These are phyloP conservation scores for Steatornis caripensis DNA, from an alignment of 2,113 vertebrate species.

Conservation along the genomic window DNA sequence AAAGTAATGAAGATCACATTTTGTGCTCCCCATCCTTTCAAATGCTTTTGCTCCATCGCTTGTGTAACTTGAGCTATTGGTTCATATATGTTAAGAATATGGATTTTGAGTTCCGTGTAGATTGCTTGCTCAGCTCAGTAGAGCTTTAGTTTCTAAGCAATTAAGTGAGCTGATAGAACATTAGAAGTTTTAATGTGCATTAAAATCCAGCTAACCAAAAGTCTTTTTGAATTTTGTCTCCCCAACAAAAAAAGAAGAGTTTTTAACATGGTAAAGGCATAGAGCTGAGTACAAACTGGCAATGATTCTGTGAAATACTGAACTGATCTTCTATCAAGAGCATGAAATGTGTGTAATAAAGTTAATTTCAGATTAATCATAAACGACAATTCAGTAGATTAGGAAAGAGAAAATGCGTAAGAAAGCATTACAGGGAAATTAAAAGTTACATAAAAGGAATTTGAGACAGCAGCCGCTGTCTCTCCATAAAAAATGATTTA, in stretches of 20 bases:
- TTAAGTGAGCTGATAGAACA: not conserved
- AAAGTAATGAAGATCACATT: not conserved
- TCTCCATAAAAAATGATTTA: not conserved
- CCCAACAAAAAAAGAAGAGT: not conserved
- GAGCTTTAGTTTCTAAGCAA: not conserved
- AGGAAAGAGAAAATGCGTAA: not conserved
- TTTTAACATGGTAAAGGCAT: not conserved
- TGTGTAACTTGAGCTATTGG: not conserved
- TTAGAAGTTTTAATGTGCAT: not conserved
- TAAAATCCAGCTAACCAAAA: not conserved
- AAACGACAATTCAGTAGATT: not conserved
- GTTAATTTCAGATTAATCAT: conserved; percentile 24
- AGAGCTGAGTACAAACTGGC: not conserved
- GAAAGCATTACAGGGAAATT: not conserved
- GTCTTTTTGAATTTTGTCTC: not conserved
- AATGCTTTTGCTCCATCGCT: accelerated
- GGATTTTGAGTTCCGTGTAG: not conserved
- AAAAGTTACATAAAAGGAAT: not conserved
- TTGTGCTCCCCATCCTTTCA: not conserved
- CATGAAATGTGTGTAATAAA: not conserved
- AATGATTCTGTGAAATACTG: not conserved
- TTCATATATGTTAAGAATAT: not conserved
- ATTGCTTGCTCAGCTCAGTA: not conserved
- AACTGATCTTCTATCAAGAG: not conserved
- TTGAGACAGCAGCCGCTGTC: not conserved